Evolutionary conservation across 2,797 vertebrate genomes (phyloP).

Genomic region (Etheostoma perlongum): DNA sequence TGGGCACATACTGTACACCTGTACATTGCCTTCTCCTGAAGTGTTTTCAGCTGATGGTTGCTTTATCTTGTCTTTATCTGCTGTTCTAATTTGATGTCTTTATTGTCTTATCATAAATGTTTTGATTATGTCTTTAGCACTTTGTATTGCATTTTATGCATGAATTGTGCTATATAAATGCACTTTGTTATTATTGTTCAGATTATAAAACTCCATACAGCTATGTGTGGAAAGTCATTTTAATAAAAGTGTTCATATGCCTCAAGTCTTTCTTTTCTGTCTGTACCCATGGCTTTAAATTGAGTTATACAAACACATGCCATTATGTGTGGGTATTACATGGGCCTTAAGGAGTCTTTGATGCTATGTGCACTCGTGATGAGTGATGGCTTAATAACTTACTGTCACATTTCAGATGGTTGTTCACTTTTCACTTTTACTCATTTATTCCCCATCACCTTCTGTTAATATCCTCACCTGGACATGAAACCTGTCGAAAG

Average conservation of each 20-base stretch:
- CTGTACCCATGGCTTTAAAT: neutral
- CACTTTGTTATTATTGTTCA: too few relatives aligned
- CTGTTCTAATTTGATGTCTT: neutral
- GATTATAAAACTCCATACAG: neutral
- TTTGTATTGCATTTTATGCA: too few relatives aligned
- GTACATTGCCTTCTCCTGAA: neutral
- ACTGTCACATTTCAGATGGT: constrained; percentile 1
- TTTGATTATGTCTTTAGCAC: too few relatives aligned
- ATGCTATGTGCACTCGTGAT: neutral
- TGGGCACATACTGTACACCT: too few relatives aligned
- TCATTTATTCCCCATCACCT: neutral
- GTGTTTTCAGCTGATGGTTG: neutral
- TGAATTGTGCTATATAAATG: too few relatives aligned
- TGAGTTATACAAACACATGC: neutral
- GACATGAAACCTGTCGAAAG: constrained; percentile 91
- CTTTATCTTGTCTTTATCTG: neutral
- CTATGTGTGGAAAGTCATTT: neutral
- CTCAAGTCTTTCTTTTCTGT: neutral
- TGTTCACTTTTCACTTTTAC: neutral
- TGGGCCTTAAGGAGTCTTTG: neutral
- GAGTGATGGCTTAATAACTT: neutral
- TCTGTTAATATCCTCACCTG: constrained; percentile 85
- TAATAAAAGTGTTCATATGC: too few relatives aligned
- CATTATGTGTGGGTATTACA: neutral
- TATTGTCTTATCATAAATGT: too few relatives aligned